Percentiles rank a stretch among this genome's conserved stretches.
Conservation (phyloP, 1,140 invertebrate genomes). For the Solenopsis fugax region DNA sequence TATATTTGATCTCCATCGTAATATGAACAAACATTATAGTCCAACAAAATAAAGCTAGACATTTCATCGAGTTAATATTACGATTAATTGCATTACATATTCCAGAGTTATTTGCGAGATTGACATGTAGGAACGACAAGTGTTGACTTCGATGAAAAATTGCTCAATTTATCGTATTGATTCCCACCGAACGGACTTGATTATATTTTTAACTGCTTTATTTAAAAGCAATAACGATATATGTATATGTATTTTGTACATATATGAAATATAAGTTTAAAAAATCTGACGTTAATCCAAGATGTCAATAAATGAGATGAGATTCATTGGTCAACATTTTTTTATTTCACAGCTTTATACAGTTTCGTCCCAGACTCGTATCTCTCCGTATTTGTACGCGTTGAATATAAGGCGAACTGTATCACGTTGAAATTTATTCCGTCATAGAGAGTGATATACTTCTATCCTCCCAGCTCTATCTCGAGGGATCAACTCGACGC, state of each 20-base stretch:
- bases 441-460: background rate
- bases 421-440: conserved; percentile 5
- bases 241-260: background rate
- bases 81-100: background rate
- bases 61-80: background rate
- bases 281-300: background rate
- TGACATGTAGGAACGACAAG: background rate
- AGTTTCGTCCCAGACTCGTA: background rate
- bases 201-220: background rate
- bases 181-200: background rate
- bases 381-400: background rate
- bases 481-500: background rate
- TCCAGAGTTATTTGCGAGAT: background rate
- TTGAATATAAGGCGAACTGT: background rate
- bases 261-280: background rate
- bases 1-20: background rate
- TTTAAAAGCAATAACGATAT: background rate
- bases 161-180: background rate
- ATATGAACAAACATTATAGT: conserved; percentile 9
- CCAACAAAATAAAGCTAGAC: background rate
- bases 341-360: background rate
- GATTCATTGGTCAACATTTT: background rate
- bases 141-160: background rate
- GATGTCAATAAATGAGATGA: background rate
- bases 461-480: background rate